phyloP scores from a whole-genome alignment of 2,113 vertebrate species.

The Halcyon senegalensis region DNA sequence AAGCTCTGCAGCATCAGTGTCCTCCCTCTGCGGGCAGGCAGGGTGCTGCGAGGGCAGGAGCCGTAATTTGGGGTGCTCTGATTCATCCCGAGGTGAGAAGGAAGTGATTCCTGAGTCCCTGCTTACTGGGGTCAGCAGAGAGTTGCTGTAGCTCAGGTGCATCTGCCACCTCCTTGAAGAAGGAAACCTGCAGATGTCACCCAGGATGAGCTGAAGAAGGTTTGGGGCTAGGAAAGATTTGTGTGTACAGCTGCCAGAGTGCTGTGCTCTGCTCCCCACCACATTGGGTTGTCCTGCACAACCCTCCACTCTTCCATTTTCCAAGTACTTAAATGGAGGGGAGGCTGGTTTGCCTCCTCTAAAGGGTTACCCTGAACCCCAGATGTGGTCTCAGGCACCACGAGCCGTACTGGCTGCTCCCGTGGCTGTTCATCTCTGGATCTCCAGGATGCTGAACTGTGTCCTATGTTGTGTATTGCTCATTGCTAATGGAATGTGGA shows the following conservation, averaged over 20 bases:
- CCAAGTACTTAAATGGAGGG: background rate
- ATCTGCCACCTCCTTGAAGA: background rate
- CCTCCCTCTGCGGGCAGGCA: background rate
- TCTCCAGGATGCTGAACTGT: background rate
- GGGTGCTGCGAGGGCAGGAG: background rate
- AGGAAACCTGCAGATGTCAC: background rate
- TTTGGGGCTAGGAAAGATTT: background rate
- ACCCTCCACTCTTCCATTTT: background rate
- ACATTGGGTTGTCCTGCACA: rapidly evolving
- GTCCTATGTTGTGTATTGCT: rapidly evolving
- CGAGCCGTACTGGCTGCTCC: rapidly evolving
- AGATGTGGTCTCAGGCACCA: rapidly evolving
- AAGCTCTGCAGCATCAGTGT: background rate
- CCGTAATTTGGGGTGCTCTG: background rate
- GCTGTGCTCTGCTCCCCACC: rapidly evolving
- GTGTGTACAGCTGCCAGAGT: background rate
- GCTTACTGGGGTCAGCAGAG: background rate
- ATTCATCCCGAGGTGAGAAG: rapidly evolving
- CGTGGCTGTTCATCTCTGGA: rapidly evolving
- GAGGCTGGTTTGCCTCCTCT: background rate
- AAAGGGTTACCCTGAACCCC: background rate
- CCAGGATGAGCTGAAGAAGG: background rate
- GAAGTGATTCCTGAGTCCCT: background rate
- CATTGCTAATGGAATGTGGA: rapidly evolving
- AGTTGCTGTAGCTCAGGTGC: rapidly evolving